Conservation (phyloP, 2,113 vertebrate species). For the Pteropus alecto region DNA sequence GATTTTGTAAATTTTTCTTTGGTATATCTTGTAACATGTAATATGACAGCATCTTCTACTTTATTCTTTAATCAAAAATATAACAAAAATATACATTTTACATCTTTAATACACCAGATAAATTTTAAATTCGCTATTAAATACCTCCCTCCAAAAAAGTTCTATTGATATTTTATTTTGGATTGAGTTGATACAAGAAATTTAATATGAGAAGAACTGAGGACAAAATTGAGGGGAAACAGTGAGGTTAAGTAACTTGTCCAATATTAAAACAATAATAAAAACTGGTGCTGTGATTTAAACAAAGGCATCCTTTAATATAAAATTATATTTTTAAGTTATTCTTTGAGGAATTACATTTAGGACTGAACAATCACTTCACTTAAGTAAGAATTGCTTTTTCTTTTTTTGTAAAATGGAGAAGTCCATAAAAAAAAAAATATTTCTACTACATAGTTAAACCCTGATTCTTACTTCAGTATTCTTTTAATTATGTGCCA, state of each 20-base stretch:
- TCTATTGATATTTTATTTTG: neutral
- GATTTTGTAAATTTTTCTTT: neutral
- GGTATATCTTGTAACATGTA: neutral
- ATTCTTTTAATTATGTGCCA: neutral
- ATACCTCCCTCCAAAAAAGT: neutral
- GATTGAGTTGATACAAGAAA: neutral
- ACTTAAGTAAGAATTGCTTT: neutral
- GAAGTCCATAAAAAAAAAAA: neutral
- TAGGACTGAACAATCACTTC: neutral
- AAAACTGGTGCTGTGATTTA: neutral
- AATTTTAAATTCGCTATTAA: neutral
- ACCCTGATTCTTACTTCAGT: neutral
- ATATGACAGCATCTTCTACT: neutral
- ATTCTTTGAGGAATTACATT: neutral
- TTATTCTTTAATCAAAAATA: neutral
- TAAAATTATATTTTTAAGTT: slow-evolving; percentile 16
- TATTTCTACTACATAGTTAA: neutral
- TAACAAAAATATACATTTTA: neutral
- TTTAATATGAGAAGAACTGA: neutral
- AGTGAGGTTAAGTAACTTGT: neutral
- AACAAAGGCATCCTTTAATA: neutral
- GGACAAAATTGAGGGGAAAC: neutral
- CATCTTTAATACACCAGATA: neutral
- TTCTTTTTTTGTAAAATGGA: slow-evolving; percentile 6
- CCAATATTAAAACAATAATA: neutral